phyloP scores from a whole-genome alignment of 2,797 vertebrate genomes.

The Hapalemur alaotrensis region DNA sequence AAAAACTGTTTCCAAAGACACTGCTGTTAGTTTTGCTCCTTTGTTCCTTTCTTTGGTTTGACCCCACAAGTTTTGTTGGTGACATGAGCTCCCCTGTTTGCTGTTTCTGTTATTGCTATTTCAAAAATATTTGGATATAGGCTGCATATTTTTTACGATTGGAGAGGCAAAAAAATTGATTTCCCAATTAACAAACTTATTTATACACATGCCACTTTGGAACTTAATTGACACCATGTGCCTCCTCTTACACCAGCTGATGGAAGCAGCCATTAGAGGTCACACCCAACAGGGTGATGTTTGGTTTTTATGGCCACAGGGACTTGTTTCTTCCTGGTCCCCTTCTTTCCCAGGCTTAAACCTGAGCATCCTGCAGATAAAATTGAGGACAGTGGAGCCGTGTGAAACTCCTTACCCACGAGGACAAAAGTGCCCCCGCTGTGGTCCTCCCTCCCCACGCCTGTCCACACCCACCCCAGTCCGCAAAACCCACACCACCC shows the following conservation, averaged over 20 bases:
- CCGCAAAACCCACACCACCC: background rate
- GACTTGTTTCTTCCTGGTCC: background rate
- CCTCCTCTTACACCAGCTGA: conserved; percentile 58
- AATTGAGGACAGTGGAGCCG: background rate
- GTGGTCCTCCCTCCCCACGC: background rate
- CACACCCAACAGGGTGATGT: conserved; percentile 64
- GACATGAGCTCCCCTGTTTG: background rate
- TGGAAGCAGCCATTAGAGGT: conserved; percentile 41
- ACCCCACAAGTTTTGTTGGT: background rate
- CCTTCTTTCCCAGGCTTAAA: conserved; percentile 55
- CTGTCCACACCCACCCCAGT: background rate
- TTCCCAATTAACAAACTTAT: conserved; percentile 66
- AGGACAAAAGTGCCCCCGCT: background rate
- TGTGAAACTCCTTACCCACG: conserved; percentile 16
- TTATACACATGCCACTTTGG: conserved; percentile 65
- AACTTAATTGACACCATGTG: conserved; percentile 74
- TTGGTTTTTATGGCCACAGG: conserved; percentile 57
- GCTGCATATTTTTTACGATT: conserved; percentile 38
- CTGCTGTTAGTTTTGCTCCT: background rate
- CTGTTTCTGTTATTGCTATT: background rate
- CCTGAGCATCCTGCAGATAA: background rate
- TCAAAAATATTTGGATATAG: background rate
- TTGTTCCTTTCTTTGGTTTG: background rate
- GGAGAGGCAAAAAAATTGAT: conserved; percentile 61
- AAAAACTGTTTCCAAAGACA: background rate